Evolutionary conservation across 2,888 invertebrate genomes (phyloP), one percentile per base, ranked within the genome.

Genomic region (Erebia epiphron): DNA sequence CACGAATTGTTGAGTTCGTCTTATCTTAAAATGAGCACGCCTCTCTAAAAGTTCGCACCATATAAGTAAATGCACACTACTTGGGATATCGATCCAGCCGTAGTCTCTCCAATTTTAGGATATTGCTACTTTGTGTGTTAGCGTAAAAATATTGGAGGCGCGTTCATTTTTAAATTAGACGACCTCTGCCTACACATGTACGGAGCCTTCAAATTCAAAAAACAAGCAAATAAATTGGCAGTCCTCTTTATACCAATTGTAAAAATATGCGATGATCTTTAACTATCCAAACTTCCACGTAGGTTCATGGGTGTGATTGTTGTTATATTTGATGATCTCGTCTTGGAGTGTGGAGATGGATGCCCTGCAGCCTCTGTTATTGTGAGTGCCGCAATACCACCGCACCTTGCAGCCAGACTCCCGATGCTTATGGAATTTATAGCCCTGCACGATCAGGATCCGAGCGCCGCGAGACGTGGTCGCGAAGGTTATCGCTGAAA

Each of bases 371-470:
- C 80, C 79, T 10, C 74, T 76, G 43, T 77, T 74, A 50, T 78
- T 74, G 68, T 81, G 80, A 0, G 82, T 82, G 4, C 79, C 79
- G 56, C 85, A 85, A 76, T 79, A 81, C 85, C 84, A 84, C 3
- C 78, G 71, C 9, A 71, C 74, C 67, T 76, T 76, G 74, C 65
- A 57, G 0, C 79, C 78, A 1, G 75, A 70, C 1, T 71, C 75
- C 1, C 83, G 77, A 9, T 85, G 84, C 21, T 81, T 79, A 50
- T 81, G 80, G 73, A 83, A 86, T 66, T 73, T 77, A 68, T 78
- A 78, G 3, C 78, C 78, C 67, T 77, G 41, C 76, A 81, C 57
- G 79, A 82, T 67, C 4, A 83, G 73, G 46, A 80, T 78, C 10
- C 52, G 21, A 3, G 71, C 73, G 8, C 77, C 78, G n/a, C 75